Evolutionary conservation across 2,113 vertebrate genomes (phyloP).

Genomic region (Saimiri boliviensis): DNA sequence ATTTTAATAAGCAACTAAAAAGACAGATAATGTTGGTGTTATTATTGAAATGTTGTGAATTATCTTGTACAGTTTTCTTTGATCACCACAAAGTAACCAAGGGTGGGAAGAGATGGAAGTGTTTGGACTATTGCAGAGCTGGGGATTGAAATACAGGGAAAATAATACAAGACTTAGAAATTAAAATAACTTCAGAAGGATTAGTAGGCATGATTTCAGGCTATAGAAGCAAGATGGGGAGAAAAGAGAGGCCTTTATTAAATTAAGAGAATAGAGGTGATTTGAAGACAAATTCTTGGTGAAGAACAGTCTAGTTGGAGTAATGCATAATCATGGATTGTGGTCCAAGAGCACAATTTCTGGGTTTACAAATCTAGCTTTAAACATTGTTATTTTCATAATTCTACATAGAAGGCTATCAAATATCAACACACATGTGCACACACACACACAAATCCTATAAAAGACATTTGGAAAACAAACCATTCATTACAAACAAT

Average conservation of each 20-base stretch:
- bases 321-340: neutral
- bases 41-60: neutral
- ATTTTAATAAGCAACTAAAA: neutral
- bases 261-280: neutral
- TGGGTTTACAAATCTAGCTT: neutral
- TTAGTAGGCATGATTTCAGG: neutral
- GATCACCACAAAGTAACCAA: neutral
- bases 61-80: neutral
- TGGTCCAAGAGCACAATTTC: neutral
- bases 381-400: slow-evolving; percentile 18
- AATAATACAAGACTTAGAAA: neutral
- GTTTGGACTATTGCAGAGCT: neutral
- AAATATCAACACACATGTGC: neutral
- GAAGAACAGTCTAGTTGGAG: neutral
- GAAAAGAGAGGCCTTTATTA: neutral
- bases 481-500: neutral
- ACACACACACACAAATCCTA: neutral
- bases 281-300: neutral
- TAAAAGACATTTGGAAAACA: slow-evolving; percentile 16
- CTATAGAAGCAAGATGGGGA: neutral
- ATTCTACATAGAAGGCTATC: neutral
- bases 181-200: neutral
- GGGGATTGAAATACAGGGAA: neutral
- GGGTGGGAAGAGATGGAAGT: rapidly evolving
- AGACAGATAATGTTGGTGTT: neutral